Base-by-base conservation (phyloP, 2,797 vertebrate species). In the Parauchenoglanis punctatus region DNA sequence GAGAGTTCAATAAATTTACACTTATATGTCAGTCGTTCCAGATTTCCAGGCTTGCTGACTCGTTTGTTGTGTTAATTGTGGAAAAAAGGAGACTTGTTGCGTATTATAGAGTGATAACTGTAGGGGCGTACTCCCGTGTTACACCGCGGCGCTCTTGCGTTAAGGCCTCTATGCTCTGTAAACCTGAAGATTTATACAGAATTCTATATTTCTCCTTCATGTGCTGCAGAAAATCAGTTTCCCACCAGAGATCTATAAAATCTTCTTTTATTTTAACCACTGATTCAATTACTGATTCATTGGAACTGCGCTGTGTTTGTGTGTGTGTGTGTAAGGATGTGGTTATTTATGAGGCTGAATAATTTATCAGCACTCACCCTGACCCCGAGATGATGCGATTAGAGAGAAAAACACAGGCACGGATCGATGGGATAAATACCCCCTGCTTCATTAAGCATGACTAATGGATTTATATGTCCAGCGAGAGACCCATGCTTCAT, bases 351-450 rank as follows among this genome's bases (percentile, higher is more conserved):
- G 46, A 70, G 65, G 63, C 12, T 81, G 85, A 81, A n/a, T 59
- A 46, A 68, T 59, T 81, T 59, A 72, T 72, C 77, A 56, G 59
- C 61, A 31, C 35, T 61, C n/a, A 0, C 54, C 59, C 77, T 73
- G 56, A 86, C 67, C 59, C 85, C 25, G 80, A 28, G 65, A 68
- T 59, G 78, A 76, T 65, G 70, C 10, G 76, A 86, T 87, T 61
- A 83, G 87, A 84, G 76, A 80, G 90, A 92, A 92, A 88, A 87
- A 59, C 77, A 88, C 92, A 90, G 91, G 91, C 91, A 94, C 92
- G 93, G 91, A 94, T 92, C 85, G 80, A 85, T 89, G 68, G 72
- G 92, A 93, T 95, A 93, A 95, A 93, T 95, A 95, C 94, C 93
- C 87, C 90, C 90, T 68, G 95, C 93, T 95, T 93, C 91, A 94